These are phyloP conservation scores for Allygus modestus DNA, from an alignment of 2,888 invertebrate genomes.

Conservation along the genomic window DNA sequence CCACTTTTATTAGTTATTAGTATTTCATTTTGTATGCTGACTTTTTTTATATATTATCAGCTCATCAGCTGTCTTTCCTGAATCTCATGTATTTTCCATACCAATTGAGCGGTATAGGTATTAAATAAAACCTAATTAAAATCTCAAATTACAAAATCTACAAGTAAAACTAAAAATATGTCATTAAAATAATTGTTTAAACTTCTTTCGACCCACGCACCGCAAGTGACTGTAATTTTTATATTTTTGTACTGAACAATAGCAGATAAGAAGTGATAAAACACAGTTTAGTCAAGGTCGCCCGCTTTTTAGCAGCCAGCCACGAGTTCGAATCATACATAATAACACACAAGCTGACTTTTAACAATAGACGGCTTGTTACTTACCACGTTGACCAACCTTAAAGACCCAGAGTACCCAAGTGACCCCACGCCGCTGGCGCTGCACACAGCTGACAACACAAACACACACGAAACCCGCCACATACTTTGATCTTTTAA, in stretches of 20 bases:
- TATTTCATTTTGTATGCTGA: too few species aligned
- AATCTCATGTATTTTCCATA: too few species aligned
- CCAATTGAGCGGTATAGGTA: too few species aligned
- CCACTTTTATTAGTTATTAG: too few species aligned
- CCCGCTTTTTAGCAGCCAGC: neutral
- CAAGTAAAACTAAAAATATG: too few species aligned
- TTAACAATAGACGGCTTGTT: neutral
- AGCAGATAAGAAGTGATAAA: neutral
- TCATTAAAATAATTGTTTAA: too few species aligned
- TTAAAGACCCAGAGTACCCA: slow-evolving; percentile 13
- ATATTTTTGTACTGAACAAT: neutral
- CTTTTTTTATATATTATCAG: too few species aligned
- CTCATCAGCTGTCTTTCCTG: too few species aligned
- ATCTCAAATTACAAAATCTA: too few species aligned
- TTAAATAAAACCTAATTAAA: too few species aligned
- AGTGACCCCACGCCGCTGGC: neutral
- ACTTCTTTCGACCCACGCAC: too few species aligned
- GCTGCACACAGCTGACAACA: neutral
- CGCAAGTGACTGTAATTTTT: too few species aligned
- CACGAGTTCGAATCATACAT: neutral
- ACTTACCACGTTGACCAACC: slow-evolving; percentile 74
- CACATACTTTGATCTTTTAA: neutral
- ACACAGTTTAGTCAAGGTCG: neutral
- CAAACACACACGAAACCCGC: neutral
- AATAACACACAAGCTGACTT: neutral